These are phyloP conservation scores for Abscondita cerata DNA, from an alignment of 2,888 invertebrate species.

Conservation along the genomic window DNA sequence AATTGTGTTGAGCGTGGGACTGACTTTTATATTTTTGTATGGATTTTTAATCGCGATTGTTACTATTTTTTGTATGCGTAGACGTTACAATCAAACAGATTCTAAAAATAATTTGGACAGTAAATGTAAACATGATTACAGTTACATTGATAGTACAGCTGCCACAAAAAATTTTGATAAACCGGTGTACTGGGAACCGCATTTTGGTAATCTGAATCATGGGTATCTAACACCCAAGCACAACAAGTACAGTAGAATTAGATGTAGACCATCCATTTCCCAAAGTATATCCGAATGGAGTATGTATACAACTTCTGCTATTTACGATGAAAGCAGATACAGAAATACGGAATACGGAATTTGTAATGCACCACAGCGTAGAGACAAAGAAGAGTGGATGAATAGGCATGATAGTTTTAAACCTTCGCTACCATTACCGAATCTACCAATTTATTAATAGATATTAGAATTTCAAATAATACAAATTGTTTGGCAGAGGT, in stretches of 20 bases:
- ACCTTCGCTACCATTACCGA: conserved; percentile 48
- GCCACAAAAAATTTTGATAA: conserved; percentile 56
- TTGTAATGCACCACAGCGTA: no score
- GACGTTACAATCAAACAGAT: conserved; percentile 62
- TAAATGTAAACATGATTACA: conserved; percentile 63
- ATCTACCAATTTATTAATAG: conserved; percentile 28
- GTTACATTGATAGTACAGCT: conserved; percentile 65
- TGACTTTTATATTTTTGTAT: conserved; percentile 20
- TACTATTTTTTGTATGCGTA: conserved; percentile 63
- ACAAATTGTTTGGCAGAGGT: no score
- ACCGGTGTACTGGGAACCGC: conserved; percentile 36
- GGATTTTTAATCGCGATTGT: conserved; percentile 52
- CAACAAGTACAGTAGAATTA: conserved; percentile 25
- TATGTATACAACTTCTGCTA: background rate
- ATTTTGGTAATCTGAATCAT: conserved; percentile 36
- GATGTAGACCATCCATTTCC: conserved; percentile 21
- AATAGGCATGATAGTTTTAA: conserved; percentile 33
- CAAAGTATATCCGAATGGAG: conserved; percentile 36
- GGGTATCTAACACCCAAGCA: conserved; percentile 37
- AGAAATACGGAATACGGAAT: background rate
- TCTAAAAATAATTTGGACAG: conserved; percentile 47
- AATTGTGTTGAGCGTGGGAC: conserved; percentile 32
- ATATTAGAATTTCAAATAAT: no score
- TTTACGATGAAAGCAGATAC: background rate
- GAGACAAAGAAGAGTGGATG: no score